Base-by-base conservation (phyloP, 1,140 invertebrate species). In the Helicoverpa zea region DNA sequence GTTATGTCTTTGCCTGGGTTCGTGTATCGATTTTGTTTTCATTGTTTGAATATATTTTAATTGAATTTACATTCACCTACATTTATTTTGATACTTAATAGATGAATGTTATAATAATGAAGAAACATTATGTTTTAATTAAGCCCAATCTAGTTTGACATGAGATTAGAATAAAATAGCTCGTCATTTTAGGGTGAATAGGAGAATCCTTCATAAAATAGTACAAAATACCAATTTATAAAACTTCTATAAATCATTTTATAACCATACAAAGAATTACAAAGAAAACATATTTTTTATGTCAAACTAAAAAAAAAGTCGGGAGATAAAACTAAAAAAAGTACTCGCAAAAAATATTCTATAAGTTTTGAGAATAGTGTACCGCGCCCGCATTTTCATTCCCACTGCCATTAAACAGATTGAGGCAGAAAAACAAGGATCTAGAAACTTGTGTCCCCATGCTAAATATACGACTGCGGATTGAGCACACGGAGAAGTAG, bases 401-500 rank as follows among this genome's bases (percentile, higher is more conserved):
- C 87, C 88, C 85, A 86, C 84, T 81, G 80, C 87, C 88, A 91
- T 91, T 90, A 91, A 87, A 85, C 83, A 91, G 90, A 91, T 91
- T 91, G 85, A 86, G 86, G 83, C 81, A 81, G 87, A 85, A 89
- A 91, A 89, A 90, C 88, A 91, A 87, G 87, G 83, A 87, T 78
- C 81, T 81, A 82, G 82, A 84, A 86, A 88, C 75, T 77, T 77
- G 59, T 77, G 59, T 77, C 75, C 49, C 75, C 49, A 61, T 54
- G 61, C 75, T 77, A 77, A 77, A 54, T 52, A 61, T 66, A 66
- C 61, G 59, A 10, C 61, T 77, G 59, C 7, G 1, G 43, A 30
- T 5, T 12, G 7, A 12, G 9, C 35, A 72, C 68, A 68, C 12
- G 35, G 18, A 49, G 10, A 18, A 51, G 16, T 2, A 13, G 16